phyloP scores from a whole-genome alignment of 30 jellyfish, hydroid and myxozoan species.

The Aurelia aurita complex sp. Pacific region DNA sequence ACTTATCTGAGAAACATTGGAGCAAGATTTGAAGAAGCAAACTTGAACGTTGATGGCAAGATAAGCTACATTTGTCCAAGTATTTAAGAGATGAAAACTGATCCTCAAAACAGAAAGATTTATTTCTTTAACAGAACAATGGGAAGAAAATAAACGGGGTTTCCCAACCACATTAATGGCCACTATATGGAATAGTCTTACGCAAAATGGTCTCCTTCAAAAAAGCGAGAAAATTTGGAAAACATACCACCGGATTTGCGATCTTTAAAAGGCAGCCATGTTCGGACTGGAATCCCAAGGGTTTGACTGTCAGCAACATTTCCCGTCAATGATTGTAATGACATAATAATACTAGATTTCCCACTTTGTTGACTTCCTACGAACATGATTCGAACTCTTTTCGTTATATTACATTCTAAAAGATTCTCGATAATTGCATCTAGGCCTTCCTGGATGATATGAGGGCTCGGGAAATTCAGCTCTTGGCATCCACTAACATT shows the following conservation, averaged over 20 bases:
- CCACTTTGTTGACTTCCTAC: conserved; percentile 95
- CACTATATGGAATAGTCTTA: too few relatives aligned
- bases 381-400: conserved; percentile 62
- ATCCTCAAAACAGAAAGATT: too few relatives aligned
- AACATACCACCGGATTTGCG: conserved; percentile 62
- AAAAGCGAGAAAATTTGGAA: background rate
- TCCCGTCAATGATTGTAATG: conserved; percentile 73
- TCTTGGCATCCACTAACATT: conserved; percentile 74
- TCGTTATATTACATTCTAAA: conserved; percentile 67
- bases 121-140: too few relatives aligned
- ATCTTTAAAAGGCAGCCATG: conserved; percentile 88
- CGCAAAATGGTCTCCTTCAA: too few relatives aligned
- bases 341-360: conserved; percentile 76
- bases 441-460: conserved; percentile 65
- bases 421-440: conserved; percentile 68
- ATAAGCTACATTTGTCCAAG: too few relatives aligned
- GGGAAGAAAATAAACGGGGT: too few relatives aligned
- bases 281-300: conserved; percentile 84
- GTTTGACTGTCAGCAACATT: conserved; percentile 92
- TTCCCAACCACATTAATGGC: too few relatives aligned
- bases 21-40: too few relatives aligned
- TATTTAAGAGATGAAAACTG: too few relatives aligned
- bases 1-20: too few relatives aligned
- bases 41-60: too few relatives aligned
- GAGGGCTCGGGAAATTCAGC: conserved; percentile 75